Evolutionary conservation across 2,888 invertebrate species (phyloP).

Genomic region (Platypus cylindrus): DNA sequence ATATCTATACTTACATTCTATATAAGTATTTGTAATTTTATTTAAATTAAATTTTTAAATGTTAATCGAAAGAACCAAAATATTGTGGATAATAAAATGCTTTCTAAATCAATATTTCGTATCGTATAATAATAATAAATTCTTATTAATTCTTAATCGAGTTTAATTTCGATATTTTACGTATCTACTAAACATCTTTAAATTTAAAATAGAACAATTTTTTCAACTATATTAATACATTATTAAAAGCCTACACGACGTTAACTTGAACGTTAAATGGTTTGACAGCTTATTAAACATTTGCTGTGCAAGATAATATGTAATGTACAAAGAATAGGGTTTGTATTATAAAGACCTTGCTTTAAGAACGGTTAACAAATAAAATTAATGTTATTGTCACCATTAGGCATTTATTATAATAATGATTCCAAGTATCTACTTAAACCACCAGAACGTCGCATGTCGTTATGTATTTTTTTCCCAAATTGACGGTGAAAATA

Average conservation of each 20-base stretch:
- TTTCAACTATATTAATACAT: too few species aligned
- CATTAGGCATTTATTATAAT: conserved; percentile 26
- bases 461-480: conserved; percentile 18
- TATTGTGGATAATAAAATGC: too few species aligned
- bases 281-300: conserved; percentile 26
- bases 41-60: too few species aligned
- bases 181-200: too few species aligned
- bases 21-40: too few species aligned
- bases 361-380: conserved; percentile 31
- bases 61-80: too few species aligned
- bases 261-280: conserved; percentile 18
- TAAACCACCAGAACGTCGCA: conserved; percentile 19
- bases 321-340: conserved; percentile 31
- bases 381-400: conserved; percentile 33
- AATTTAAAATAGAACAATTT: too few species aligned
- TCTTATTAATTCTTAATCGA: too few species aligned
- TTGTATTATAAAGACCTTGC: conserved; percentile 30
- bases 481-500: conserved; percentile 12
- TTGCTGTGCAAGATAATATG: conserved; percentile 25
- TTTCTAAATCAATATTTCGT: too few species aligned
- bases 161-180: too few species aligned
- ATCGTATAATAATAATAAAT: too few species aligned
- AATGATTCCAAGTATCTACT: conserved; percentile 25
- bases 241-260: conserved; percentile 29
- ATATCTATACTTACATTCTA: too few species aligned